Conservation (phyloP, 2,888 invertebrate species). For the Dysmachus trigonus region DNA sequence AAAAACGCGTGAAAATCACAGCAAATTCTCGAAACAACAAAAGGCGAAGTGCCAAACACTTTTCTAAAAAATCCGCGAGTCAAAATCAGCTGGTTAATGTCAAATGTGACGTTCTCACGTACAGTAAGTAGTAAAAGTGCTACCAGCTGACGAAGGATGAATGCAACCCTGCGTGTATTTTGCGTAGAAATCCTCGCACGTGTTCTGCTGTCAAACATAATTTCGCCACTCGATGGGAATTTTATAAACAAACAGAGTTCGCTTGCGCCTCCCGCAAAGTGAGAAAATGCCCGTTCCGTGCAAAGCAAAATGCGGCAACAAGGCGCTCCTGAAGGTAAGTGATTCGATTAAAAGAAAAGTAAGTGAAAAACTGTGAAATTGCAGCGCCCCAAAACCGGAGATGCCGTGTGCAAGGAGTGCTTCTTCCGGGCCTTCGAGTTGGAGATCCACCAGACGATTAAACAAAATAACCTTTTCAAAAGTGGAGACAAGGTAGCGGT, state of each 20-base stretch:
- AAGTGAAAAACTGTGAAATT: slow-evolving; percentile 53
- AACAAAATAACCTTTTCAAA: slow-evolving; percentile 81
- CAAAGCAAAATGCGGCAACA: slow-evolving; percentile 77
- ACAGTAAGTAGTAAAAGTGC: background rate
- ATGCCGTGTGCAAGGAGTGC: slow-evolving; percentile 92
- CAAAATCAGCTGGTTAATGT: background rate
- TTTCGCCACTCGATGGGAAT: background rate
- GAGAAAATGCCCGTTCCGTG: slow-evolving; percentile 65
- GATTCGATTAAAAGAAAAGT: background rate
- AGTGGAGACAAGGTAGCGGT: slow-evolving; percentile 88
- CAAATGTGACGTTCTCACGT: background rate
- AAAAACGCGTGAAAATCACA: background rate
- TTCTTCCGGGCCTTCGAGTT: slow-evolving; percentile 94
- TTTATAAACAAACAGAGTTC: background rate
- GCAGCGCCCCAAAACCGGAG: slow-evolving; percentile 89
- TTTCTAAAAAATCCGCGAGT: background rate
- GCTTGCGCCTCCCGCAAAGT: background rate
- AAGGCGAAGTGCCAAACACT: background rate
- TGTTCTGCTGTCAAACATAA: background rate
- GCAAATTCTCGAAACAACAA: background rate
- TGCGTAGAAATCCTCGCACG: background rate
- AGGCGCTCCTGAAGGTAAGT: slow-evolving; percentile 78
- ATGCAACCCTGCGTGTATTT: background rate
- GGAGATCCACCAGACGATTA: slow-evolving; percentile 93
- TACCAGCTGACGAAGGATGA: background rate